Evolutionary conservation across 1,140 invertebrate species (phyloP), one percentile per base, ranked within the genome.

Genomic region (Rhagoletis pomonella): DNA sequence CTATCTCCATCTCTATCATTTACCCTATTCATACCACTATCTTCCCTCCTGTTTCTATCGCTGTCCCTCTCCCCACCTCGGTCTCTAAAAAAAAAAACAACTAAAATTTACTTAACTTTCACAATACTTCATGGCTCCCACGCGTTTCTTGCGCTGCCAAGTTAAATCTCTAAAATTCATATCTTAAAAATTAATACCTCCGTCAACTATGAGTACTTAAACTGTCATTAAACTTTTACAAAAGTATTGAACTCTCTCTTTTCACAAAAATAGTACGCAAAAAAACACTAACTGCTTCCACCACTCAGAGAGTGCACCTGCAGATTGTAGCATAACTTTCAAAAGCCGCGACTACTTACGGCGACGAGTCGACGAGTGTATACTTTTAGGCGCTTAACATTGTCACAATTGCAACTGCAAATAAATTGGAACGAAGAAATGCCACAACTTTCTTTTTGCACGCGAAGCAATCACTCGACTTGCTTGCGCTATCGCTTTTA

Each of bases 171-270:
- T 4, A n/a, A 86, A 86, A 86, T 60, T 60, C 17, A 60, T 85
- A 77, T 87, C 55, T 77, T 77, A 47, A 77, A 87, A 87, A 77
- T 87, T 87, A 87, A 87, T 77, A 87, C 86, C 59, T 81, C 88
- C 87, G 88, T 89, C 90, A 92, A 92, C 90, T 90, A 29, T 29
- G 29, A 29, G 29, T 29, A 90, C 91, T 92, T 92, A 92, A 92
- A 92, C 91, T 92, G 90, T 91, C 91, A 92, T 92, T 92, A 92
- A 90, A 92, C 91, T 91, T 91, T 91, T 90, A 89, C 84, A 42
- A 88, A 87, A 86, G 87, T 88, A 88, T 88, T 89, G 88, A 90
- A 88, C 88, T 86, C 87, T 29, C 85, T 86, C 67, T 88, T 88
- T 84, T 29, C 5, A 29, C 73, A 73, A 81, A 17, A 55, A 81